Conservation (phyloP, 2,797 vertebrate genomes). For the Pangasius larnaudii region DNA sequence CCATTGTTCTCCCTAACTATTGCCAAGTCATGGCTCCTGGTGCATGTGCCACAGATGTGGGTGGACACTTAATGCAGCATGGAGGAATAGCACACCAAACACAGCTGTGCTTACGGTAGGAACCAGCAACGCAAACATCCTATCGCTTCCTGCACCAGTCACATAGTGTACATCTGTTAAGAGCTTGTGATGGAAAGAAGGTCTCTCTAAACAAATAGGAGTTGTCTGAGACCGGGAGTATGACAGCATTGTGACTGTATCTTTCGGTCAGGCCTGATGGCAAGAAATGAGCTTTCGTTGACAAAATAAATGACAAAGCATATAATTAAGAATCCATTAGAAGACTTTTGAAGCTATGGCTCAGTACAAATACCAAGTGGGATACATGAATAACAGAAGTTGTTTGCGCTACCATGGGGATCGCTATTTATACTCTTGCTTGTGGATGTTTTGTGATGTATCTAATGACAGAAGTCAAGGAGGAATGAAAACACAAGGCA, state of each 20-base stretch:
- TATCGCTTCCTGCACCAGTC: constrained; percentile 45
- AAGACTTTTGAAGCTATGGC: constrained; percentile 46
- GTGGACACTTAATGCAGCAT: constrained; percentile 26
- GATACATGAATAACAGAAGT: constrained; percentile 37
- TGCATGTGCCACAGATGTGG: constrained; percentile 37
- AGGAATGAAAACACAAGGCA: constrained; percentile 25
- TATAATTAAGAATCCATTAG: constrained; percentile 58
- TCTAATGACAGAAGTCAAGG: constrained; percentile 17
- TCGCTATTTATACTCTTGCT: constrained; percentile 16
- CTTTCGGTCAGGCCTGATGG: constrained; percentile 40
- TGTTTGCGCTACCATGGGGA: constrained; percentile 29
- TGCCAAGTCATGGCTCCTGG: constrained; percentile 18
- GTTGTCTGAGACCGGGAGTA: constrained; percentile 39
- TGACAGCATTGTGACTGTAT: constrained; percentile 54
- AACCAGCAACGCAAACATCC: constrained; percentile 52
- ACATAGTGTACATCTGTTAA: constrained; percentile 43
- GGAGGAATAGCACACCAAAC: constrained; percentile 52
- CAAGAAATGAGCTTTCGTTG: constrained; percentile 49
- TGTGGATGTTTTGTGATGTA: neutral
- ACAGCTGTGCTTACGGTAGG: constrained; percentile 63
- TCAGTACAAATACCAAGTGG: constrained; percentile 32
- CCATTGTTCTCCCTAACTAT: constrained; percentile 17
- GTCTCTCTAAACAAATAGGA: constrained; percentile 34
- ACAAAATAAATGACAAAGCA: constrained; percentile 56
- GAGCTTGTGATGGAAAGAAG: constrained; percentile 37